Base-by-base conservation (phyloP, 2,797 vertebrate species). In the Linurgus olivaceus region DNA sequence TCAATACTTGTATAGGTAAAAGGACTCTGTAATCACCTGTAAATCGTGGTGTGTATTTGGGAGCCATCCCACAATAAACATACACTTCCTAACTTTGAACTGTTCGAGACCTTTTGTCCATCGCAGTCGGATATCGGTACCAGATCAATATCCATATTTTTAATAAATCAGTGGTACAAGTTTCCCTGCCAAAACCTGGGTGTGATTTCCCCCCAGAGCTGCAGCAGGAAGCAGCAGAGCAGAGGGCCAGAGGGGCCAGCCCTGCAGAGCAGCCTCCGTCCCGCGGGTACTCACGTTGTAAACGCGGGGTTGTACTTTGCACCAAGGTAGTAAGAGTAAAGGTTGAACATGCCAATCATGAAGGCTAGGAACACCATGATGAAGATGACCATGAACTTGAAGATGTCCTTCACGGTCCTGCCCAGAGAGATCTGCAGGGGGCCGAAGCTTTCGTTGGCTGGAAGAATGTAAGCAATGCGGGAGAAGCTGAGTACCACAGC, bases 331-430 rank as follows among this genome's bases (percentile, higher is more conserved):
- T 99, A 99, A 4, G 99, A 99, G 91, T 99, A 99, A 50, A 99
- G 98, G 97, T 99, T 99, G 98, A 99, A 99, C 99, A 99, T 99
- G 91, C 99, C 99, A 11, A 99, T 99, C 99, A 99, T 99, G 98
- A 99, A 99, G 96, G 99, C 99, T 93, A 99, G 99, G 90, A 99
- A 99, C 85, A 99, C 99, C 99, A 99, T 99, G 97, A 99, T 99
- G 98, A 99, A 99, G 97, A 99, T 99, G 97, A 99, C 99, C 99
- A 99, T 99, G 97, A 99, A 99, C 98, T 99, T 99, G 98, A 99
- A 99, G 98, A 99, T 99, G 86, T 99, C 99, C 97, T 99, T 99
- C 94, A 99, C 99, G 1, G 99, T 99, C 95, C 99, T 99, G 25
- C 99, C 99, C 95, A 99, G 94, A 11, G 99, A 99, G 97, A 99